Evolutionary conservation across 2,113 vertebrate species (phyloP).

Genomic region (Mus pahari): DNA sequence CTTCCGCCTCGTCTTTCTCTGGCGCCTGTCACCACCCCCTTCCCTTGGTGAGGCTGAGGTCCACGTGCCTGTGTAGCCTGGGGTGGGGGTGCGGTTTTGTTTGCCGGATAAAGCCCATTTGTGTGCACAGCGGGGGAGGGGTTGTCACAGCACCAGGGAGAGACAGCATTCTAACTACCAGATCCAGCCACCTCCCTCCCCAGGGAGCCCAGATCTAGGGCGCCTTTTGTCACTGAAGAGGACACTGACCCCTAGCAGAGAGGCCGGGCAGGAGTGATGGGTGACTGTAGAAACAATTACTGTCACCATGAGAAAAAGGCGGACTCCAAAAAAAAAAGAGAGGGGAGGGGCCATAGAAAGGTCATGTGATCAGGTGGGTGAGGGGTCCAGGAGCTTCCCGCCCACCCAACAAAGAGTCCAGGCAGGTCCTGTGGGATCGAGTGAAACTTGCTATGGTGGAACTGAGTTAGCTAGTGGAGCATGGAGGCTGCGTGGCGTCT

Average conservation of each 20-base stretch:
- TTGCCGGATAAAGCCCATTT: slow-evolving; percentile 80
- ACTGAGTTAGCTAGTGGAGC: background rate
- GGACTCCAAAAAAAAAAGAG: slow-evolving; percentile 14
- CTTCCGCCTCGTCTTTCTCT: background rate
- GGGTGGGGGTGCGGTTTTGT: slow-evolving; percentile 60
- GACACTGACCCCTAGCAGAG: slow-evolving; percentile 69
- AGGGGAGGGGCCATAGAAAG: background rate
- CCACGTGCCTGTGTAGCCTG: slow-evolving; percentile 73
- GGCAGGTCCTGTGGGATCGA: background rate
- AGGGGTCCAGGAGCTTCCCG: slow-evolving; percentile 32
- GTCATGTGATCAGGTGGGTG: slow-evolving; percentile 2
- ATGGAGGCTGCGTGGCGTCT: background rate
- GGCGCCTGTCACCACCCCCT: slow-evolving; percentile 53
- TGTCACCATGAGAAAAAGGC: slow-evolving; percentile 32
- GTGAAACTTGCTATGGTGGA: background rate
- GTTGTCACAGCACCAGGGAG: slow-evolving; percentile 68
- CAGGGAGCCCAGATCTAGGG: slow-evolving; percentile 80
- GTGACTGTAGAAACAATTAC: slow-evolving; percentile 31
- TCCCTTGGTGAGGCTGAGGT: slow-evolving; percentile 67
- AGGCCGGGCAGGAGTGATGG: background rate
- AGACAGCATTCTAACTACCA: slow-evolving; percentile 72
- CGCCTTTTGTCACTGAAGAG: slow-evolving; percentile 80
- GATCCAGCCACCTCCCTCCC: slow-evolving; percentile 77
- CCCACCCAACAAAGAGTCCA: background rate
- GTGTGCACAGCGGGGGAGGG: slow-evolving; percentile 79